Evolutionary conservation across 64 coral and sea anemone genomes (phyloP), one percentile per base, ranked within the genome.

Genomic region (Dendrophyllia cribrosa): DNA sequence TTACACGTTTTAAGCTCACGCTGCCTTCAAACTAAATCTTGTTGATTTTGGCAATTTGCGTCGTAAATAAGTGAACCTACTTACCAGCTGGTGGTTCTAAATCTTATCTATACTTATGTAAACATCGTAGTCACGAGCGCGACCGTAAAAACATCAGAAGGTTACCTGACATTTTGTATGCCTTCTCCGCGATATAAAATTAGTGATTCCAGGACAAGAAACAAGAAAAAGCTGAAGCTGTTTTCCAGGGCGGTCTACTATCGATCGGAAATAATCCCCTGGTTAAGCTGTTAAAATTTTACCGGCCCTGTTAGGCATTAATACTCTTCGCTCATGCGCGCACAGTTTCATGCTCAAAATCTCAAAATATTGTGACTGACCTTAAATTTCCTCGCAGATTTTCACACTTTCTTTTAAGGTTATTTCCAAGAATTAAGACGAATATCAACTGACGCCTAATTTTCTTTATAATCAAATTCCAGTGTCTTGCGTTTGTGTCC

Each of bases 101-200:
- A 5, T 12, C 17, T 19, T 6, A 5, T 17, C 4, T 19, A 63
- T 19, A 12, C 10, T 17, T 63, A 2, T 16, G 60, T 63, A 63
- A 63, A 63, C 60, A 63, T 63, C 14, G 60, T 4, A 19, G 16
- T 63, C 60, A 63, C 60, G 60, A 63, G 17, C 16, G 4, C 16
- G 70, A 16, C n/a, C n/a, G 45, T 14, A 45, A 72, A 72, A 14
- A 48, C 7, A 77, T 55, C 48, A 55, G n/a, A 55, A 53, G 20
- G 75, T 77, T 53, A 77, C 75, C 75, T 77, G 75, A 77, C 74
- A n/a, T 76, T 6, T 76, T 76, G 9, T 3, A 55, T 13, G 48
- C 9, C 49, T 55, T 52, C 47, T 55, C 50, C 16, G 9, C 17
- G 16, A 55, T 75, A 24, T n/a, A 55, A 55, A 53, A 20, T 21